Evolutionary conservation across 2,113 vertebrate genomes (phyloP).

Genomic region (Poeciliopsis prolifica): DNA sequence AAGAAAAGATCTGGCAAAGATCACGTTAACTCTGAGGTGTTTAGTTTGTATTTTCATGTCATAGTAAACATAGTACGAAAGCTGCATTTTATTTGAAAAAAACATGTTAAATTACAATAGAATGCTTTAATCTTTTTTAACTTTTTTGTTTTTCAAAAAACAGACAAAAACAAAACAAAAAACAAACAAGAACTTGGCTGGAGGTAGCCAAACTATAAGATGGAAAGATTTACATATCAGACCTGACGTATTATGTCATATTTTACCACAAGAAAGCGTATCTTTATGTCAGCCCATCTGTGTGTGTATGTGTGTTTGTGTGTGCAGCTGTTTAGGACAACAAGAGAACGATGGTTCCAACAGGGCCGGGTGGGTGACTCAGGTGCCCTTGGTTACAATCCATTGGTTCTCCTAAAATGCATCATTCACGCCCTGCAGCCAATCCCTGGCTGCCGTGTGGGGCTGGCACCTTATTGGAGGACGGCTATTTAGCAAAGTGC

Average conservation of each 20-base stretch:
- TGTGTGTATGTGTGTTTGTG: slow-evolving; percentile 3
- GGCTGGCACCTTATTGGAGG: slow-evolving; percentile 75
- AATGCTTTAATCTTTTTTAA: no score
- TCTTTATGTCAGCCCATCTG: slow-evolving; percentile 5
- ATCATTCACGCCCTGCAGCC: slow-evolving; percentile 75
- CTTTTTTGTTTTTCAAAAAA: no score
- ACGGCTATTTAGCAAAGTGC: slow-evolving; percentile 79
- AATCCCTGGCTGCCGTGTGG: slow-evolving; percentile 81
- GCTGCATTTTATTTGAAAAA: neutral
- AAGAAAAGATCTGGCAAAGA: slow-evolving; percentile 31
- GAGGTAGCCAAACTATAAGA: no score
- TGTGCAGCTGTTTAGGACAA: slow-evolving; percentile 33
- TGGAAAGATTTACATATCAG: no score
- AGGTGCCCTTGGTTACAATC: slow-evolving; percentile 63
- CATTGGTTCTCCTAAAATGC: slow-evolving; percentile 76
- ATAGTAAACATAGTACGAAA: slow-evolving; percentile 27
- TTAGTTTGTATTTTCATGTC: slow-evolving; percentile 53
- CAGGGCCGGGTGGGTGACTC: slow-evolving; percentile 68
- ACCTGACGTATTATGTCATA: no score
- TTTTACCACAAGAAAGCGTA: slow-evolving; percentile 1
- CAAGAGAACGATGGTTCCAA: slow-evolving; percentile 67
- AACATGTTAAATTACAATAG: no score
- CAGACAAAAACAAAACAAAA: no score
- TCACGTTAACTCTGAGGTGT: slow-evolving; percentile 12
- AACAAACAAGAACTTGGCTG: no score